These are phyloP conservation scores for Ammodytes dubius DNA, from an alignment of 2,113 vertebrate genomes.

Conservation along the genomic window DNA sequence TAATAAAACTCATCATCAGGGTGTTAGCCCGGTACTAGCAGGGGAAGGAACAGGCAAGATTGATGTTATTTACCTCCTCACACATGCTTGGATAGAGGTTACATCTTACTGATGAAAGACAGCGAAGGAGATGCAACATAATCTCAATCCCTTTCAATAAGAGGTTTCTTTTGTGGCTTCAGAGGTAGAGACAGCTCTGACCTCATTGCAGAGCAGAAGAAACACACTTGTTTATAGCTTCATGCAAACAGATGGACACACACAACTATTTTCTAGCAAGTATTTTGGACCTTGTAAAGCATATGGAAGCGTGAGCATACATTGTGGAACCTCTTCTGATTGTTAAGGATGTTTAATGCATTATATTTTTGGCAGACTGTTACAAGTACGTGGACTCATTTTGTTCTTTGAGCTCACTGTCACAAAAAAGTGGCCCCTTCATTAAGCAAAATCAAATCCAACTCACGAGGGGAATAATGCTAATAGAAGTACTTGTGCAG, in stretches of 20 bases:
- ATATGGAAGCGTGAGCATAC: constrained; percentile 43
- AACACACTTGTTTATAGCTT: constrained; percentile 47
- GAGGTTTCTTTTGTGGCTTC: not conserved
- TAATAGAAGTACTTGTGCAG: not conserved
- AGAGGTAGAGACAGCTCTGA: constrained; percentile 23
- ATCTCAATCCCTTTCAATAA: not conserved
- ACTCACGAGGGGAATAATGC: not conserved
- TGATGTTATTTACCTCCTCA: constrained; percentile 55
- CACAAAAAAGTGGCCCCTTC: not conserved
- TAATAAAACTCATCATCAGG: constrained; percentile 49
- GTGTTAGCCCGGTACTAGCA: constrained; percentile 25
- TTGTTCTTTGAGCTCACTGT: not conserved
- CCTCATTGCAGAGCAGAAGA: constrained; percentile 61
- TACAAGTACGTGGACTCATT: not conserved
- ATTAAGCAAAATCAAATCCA: not conserved
- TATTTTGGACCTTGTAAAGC: constrained; percentile 45
- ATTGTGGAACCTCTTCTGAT: not conserved
- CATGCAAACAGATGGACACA: constrained; percentile 64
- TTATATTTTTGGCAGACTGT: not conserved
- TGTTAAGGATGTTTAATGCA: not conserved
- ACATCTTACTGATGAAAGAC: constrained; percentile 56
- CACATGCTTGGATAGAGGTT: constrained; percentile 60
- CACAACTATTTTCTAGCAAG: constrained; percentile 12
- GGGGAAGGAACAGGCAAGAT: constrained; percentile 38
- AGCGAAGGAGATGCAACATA: constrained; percentile 36